Evolutionary conservation across 2,888 invertebrate genomes (phyloP).

Genomic region (Morpho deidamia): DNA sequence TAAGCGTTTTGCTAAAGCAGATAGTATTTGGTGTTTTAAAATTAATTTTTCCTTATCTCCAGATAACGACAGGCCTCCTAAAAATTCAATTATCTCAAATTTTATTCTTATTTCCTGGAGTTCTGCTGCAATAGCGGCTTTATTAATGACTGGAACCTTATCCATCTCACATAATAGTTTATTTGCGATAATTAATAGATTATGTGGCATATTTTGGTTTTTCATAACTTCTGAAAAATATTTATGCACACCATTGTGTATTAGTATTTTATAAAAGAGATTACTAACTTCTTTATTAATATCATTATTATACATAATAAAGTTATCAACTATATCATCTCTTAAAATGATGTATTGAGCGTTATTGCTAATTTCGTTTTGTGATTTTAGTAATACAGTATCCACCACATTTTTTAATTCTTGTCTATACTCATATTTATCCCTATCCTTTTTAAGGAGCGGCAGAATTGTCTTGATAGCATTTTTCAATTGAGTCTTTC

Average conservation of each 20-base stretch:
- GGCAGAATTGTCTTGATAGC: slow-evolving; percentile 39
- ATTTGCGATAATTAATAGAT: slow-evolving; percentile 40
- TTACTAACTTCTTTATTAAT: slow-evolving; percentile 35
- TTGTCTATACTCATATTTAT: slow-evolving; percentile 40
- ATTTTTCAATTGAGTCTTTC: slow-evolving; percentile 38
- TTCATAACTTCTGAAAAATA: slow-evolving; percentile 27
- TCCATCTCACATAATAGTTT: slow-evolving; percentile 44
- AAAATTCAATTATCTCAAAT: slow-evolving; percentile 34
- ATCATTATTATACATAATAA: slow-evolving; percentile 40
- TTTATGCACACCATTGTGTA: slow-evolving; percentile 36
- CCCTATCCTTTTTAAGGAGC: slow-evolving; percentile 39
- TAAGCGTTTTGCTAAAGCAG: slow-evolving; percentile 40
- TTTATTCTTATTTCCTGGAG: slow-evolving; percentile 35
- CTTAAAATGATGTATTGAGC: slow-evolving; percentile 4
- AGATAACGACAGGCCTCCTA: slow-evolving; percentile 32
- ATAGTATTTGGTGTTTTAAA: slow-evolving; percentile 30
- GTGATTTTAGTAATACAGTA: slow-evolving; percentile 34
- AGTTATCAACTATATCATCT: slow-evolving; percentile 46
- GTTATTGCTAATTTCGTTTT: not conserved
- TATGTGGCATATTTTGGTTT: slow-evolving; percentile 8
- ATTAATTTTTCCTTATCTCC: slow-evolving; percentile 24
- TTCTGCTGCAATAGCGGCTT: slow-evolving; percentile 26
- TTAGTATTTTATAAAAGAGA: slow-evolving; percentile 35
- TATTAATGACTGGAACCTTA: slow-evolving; percentile 29
- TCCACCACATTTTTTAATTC: slow-evolving; percentile 38